Percentiles rank a stretch among this genome's conserved stretches.
These are phyloP conservation scores for Pandemis corylana DNA, from an alignment of 2,888 invertebrate genomes.

Conservation along the genomic window DNA sequence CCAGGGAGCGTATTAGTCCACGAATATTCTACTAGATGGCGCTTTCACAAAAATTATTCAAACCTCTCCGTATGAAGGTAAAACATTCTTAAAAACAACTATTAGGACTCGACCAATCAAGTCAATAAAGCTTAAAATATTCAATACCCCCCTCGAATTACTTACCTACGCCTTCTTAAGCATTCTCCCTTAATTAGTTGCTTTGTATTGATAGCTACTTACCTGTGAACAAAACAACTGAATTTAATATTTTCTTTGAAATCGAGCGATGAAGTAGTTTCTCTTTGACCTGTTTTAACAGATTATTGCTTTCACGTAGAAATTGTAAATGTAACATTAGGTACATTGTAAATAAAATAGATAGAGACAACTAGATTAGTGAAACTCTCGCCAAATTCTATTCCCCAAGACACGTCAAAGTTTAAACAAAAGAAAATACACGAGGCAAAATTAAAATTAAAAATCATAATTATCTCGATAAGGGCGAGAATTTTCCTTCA, in stretches of 20 bases:
- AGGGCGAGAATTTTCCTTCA: no score
- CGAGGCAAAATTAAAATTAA: no score
- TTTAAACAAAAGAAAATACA: no score
- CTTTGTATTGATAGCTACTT: constrained; percentile 10
- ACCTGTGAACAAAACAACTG: constrained; percentile 30
- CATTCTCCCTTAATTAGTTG: not conserved
- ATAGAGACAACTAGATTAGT: not conserved
- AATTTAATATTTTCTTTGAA: not conserved
- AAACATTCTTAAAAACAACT: not conserved
- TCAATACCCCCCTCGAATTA: constrained; percentile 9
- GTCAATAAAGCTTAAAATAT: no score
- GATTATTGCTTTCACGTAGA: constrained; percentile 22
- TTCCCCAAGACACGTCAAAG: no score
- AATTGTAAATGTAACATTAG: no score
- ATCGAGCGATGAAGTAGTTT: not conserved
- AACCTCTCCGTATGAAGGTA: not conserved
- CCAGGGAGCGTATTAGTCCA: constrained; percentile 39
- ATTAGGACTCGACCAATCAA: not conserved
- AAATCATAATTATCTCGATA: no score
- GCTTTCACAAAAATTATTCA: constrained; percentile 41
- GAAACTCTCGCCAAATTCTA: not conserved
- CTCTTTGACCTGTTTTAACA: not conserved
- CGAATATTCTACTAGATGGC: constrained; percentile 53
- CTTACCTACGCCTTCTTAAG: constrained; percentile 27
- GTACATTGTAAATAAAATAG: not conserved